Evolutionary conservation across 2,113 vertebrate species (phyloP).

Genomic region (Genyomyrus donnyi): DNA sequence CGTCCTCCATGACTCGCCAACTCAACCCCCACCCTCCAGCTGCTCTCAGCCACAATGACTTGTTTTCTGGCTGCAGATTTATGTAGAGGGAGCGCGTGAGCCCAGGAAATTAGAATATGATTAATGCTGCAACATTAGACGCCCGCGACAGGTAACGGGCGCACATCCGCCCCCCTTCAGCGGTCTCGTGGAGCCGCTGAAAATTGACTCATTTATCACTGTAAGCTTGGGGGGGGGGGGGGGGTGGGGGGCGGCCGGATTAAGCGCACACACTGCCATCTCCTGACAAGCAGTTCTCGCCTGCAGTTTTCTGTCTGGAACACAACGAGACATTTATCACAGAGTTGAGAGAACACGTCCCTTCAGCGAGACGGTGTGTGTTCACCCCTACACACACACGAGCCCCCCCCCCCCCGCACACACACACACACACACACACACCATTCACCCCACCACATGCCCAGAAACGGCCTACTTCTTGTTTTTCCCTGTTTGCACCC

Average conservation of each 20-base stretch:
- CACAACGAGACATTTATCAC: conserved; percentile 67
- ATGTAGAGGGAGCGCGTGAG: conserved; percentile 30
- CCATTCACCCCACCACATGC: neutral
- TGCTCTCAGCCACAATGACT: conserved; percentile 40
- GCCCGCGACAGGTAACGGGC: conserved; percentile 68
- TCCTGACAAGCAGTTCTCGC: conserved; percentile 58
- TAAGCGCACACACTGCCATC: conserved; percentile 47
- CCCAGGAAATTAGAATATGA: conserved; percentile 70
- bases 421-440: too few species aligned
- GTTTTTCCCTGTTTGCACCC: neutral
- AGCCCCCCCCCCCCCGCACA: too few species aligned
- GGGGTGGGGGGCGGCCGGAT: too few species aligned
- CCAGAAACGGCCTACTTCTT: neutral
- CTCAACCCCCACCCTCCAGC: conserved; percentile 10
- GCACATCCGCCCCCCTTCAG: conserved; percentile 54
- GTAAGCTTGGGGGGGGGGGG: conserved; percentile 44
- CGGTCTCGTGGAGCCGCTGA: conserved; percentile 37
- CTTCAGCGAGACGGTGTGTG: neutral
- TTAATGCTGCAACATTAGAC: conserved; percentile 66
- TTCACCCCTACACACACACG: neutral
- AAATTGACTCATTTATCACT: conserved; percentile 75
- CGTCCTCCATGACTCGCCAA: conserved; percentile 36
- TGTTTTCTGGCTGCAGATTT: conserved; percentile 55
- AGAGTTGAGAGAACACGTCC: conserved; percentile 35
- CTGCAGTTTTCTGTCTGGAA: conserved; percentile 56